Evolutionary conservation across 2,888 invertebrate species (phyloP).

Genomic region (Metalampra italica): DNA sequence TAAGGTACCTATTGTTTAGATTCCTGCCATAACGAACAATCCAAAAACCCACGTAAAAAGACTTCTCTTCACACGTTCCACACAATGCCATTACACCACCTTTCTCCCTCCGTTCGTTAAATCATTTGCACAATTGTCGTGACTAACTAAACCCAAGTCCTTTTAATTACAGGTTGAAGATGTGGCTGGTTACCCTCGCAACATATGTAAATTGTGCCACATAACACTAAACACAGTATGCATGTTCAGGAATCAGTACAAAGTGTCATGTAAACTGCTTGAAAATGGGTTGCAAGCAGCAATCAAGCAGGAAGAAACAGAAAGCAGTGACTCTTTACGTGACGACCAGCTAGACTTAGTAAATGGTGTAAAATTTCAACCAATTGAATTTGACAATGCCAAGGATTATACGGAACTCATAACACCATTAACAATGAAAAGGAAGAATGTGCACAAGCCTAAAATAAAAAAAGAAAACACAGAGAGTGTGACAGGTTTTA

Average conservation of each 20-base stretch:
- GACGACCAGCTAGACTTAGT: conserved; percentile 19
- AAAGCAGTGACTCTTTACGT: conserved; percentile 12
- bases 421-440: conserved; percentile 25
- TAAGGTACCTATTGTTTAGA: too few species aligned
- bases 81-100: too few species aligned
- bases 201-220: conserved; percentile 53
- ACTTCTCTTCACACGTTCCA: too few species aligned
- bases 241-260: conserved; percentile 54
- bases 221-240: conserved; percentile 38
- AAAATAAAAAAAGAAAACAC: conserved; percentile 16
- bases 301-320: conserved; percentile 41
- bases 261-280: conserved; percentile 43
- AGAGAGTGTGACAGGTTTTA: conserved; percentile 13
- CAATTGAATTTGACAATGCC: conserved; percentile 21
- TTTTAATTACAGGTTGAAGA: conserved; percentile 58
- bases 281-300: conserved; percentile 31
- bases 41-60: too few species aligned
- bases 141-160: too few species aligned
- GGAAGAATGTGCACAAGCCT: conserved; percentile 16
- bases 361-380: conserved; percentile 36
- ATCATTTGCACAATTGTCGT: too few species aligned
- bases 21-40: too few species aligned
- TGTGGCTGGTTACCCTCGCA: conserved; percentile 52
- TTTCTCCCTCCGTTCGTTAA: too few species aligned
- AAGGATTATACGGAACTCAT: conserved; percentile 23